Evolutionary conservation across 2,113 vertebrate species (phyloP), one percentile per base, ranked within the genome.

Genomic region (Bubo blakistoni): DNA sequence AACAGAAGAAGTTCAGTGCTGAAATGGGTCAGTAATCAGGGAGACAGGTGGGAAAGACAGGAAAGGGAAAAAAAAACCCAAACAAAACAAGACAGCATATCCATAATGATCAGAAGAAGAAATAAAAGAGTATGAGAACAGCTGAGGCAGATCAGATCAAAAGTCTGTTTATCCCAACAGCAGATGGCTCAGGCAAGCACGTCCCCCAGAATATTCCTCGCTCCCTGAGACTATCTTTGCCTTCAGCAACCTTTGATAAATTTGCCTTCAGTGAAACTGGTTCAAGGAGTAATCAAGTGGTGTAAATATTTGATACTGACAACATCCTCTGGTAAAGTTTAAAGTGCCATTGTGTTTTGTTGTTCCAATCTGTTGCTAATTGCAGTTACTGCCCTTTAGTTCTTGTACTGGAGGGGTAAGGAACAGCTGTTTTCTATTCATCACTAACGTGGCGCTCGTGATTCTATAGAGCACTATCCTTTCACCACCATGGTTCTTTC

Each of bases 391-490:
- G 59, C 59, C 40, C 27, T 30, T 11, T 4, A 38, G 14, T 6
- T 24, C 54, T n/a, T 27, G 70, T 4, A 13, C 21, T 17, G 89
- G 42, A 20, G 40, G 49, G 47, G 13, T 57, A 62, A 10, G 51
- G 57, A 44, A 16, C 36, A 87, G 73, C 78, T 79, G 15, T 6
- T 40, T 59, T 16, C 54, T 24, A 0, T 4, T 69, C 47, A 51
- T 38, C 59, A 38, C 51, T 9, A 51, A 52, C 59, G 34, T 0
- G 1, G 0, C 7, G 11, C 51, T 61, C 15, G 1, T 15, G 51
- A 13, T 63, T 63, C 49, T 5, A 21, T 1, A 67, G 15, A 44
- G 17, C 49, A 9, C 27, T 77, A 17, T 16, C 6, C 46, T 27
- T 58, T 26, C 42, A 80, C 6, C 79, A 34, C 3, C 47, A 3